Evolutionary conservation across 2,797 vertebrate species (phyloP).

Genomic region (Sebastes minor): DNA sequence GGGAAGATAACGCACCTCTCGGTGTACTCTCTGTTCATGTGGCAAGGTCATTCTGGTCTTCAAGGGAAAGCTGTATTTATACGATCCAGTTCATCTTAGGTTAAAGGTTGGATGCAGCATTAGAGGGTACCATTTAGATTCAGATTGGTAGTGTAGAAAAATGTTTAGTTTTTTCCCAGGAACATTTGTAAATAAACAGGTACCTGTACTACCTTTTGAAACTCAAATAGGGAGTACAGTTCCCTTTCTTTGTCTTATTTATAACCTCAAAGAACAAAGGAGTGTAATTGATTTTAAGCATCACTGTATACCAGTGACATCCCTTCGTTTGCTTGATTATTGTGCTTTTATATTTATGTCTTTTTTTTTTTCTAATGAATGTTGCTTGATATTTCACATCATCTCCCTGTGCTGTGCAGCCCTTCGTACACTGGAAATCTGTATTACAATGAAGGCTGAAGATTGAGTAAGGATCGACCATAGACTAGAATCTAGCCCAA

Average conservation of each 20-base stretch:
- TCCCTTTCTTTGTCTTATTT: slow-evolving; percentile 68
- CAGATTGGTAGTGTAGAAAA: slow-evolving; percentile 28
- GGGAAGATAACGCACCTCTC: neutral
- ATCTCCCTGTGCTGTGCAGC: slow-evolving; percentile 38
- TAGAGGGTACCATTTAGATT: slow-evolving; percentile 16
- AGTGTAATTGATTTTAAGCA: slow-evolving; percentile 56
- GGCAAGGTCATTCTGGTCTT: slow-evolving; percentile 26
- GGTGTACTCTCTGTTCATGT: neutral
- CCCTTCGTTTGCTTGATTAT: slow-evolving; percentile 51
- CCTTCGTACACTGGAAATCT: slow-evolving; percentile 54
- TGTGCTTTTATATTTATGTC: slow-evolving; percentile 65
- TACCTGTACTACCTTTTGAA: slow-evolving; percentile 55
- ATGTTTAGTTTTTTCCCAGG: slow-evolving; percentile 36
- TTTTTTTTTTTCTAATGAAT: slow-evolving; percentile 31
- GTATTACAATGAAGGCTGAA: slow-evolving; percentile 31
- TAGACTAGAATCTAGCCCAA: slow-evolving; percentile 24
- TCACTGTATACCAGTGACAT: slow-evolving; percentile 64
- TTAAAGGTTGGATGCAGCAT: slow-evolving; percentile 32
- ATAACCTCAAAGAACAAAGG: slow-evolving; percentile 55
- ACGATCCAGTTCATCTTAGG: slow-evolving; percentile 19
- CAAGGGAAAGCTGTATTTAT: slow-evolving; percentile 17
- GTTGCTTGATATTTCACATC: slow-evolving; percentile 38
- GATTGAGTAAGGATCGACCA: slow-evolving; percentile 16
- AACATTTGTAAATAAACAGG: slow-evolving; percentile 71
- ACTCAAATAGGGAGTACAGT: slow-evolving; percentile 28